phyloP scores from a whole-genome alignment of 2,113 vertebrate genomes.

The Nothobranchius furzeri region DNA sequence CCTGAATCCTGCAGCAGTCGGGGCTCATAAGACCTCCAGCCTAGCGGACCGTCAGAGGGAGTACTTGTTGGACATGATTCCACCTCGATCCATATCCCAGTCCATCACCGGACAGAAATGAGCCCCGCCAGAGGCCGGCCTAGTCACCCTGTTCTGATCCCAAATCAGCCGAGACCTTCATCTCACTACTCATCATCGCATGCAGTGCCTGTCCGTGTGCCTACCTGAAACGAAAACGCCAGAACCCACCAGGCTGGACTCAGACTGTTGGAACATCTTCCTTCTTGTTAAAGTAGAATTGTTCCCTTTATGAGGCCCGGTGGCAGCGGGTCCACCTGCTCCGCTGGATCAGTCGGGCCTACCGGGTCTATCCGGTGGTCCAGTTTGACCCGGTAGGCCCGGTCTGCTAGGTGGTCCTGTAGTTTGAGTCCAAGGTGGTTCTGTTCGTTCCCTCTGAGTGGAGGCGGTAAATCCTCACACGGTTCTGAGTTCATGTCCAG shows the following conservation, averaged over 20 bases:
- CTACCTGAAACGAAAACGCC: slow-evolving; percentile 81
- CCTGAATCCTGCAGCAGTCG: slow-evolving; percentile 91
- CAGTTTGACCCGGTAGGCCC: too few species aligned
- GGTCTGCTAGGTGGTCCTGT: too few species aligned
- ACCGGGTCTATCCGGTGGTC: too few species aligned
- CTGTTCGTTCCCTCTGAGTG: slow-evolving; percentile 36
- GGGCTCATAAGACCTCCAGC: slow-evolving; percentile 92
- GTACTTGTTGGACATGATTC: slow-evolving; percentile 98
- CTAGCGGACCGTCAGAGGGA: slow-evolving; percentile 96
- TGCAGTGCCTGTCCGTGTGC: slow-evolving; percentile 93
- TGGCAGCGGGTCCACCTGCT: slow-evolving; percentile 27
- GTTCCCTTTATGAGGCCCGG: slow-evolving; percentile 60
- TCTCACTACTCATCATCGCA: slow-evolving; percentile 81
- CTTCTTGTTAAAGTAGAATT: slow-evolving; percentile 57
- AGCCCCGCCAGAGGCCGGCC: slow-evolving; percentile 50
- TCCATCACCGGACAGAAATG: slow-evolving; percentile 97
- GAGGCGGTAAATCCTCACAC: slow-evolving; percentile 18
- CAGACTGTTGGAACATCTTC: slow-evolving; percentile 75
- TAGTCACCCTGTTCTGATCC: slow-evolving; percentile 51
- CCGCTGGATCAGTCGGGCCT: too few species aligned
- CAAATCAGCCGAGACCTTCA: slow-evolving; percentile 46
- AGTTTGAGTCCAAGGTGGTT: slow-evolving; percentile 59
- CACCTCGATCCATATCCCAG: slow-evolving; percentile 96
- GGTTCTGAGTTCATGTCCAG: slow-evolving; percentile 24
- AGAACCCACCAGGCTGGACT: slow-evolving; percentile 73